Base-by-base conservation (phyloP, 2,113 vertebrate genomes). In the Astur gentilis region DNA sequence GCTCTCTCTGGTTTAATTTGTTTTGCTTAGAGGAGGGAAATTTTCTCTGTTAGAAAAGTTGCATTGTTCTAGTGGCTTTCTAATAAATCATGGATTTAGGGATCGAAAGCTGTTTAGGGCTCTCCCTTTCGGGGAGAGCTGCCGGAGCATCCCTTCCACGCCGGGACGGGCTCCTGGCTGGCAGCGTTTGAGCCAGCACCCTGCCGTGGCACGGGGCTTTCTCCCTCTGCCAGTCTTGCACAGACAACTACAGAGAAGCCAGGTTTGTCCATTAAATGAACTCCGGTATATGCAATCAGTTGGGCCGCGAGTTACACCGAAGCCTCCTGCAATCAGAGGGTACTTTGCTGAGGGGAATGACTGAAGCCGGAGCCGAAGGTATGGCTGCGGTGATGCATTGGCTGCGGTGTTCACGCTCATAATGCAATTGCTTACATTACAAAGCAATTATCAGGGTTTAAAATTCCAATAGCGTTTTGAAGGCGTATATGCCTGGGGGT, bases 341-440 rank as follows among this genome's bases (percentile, higher is more conserved):
- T 57, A 8, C 62, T 94, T 82, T 29, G 67, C 67, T 47, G 61
- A 34, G 80, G 67, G 78, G 82, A 55, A n/a, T 1, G 32, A 31
- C 21, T 11, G 64, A 66, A 77, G 84, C 69, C 40, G 13, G 78
- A 73, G 77, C 76, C 45, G 83, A 11, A 77, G 81, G 52, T 55
- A 65, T 2, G 27, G 64, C 70, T 17, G 14, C 3, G 10, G 79
- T 50, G 78, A 71, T 66, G 82, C 58, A 31, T 3, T 8, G 60
- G 72, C 91, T 76, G 45, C 6, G 5, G 27, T 18, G 31, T 45
- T 95, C 96, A 73, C 4, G 25, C 69, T 96, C 44, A 1, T 47
- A n/a, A 88, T 69, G 90, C 95, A 95, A 44, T 64, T 94, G 86
- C 86, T 96, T 95, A 96, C 87, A 67, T 88, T 91, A 91, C 42